Percentiles rank a stretch among this genome's conserved stretches.
phyloP scores from a whole-genome alignment of 2,113 vertebrate species.

The Glaucomys volans region DNA sequence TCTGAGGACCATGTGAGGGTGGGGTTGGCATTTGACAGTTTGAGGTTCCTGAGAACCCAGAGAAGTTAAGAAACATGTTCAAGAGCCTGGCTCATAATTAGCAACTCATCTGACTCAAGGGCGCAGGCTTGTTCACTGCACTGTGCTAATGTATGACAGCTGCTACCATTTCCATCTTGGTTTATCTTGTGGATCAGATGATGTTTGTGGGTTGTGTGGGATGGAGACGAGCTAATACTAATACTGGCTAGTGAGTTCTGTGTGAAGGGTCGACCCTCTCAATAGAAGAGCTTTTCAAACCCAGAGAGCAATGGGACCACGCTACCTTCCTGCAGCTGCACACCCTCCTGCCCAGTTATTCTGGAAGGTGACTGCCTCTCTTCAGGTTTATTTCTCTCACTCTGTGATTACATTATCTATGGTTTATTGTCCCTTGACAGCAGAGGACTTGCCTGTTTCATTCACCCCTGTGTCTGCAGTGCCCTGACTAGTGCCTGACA shows the following conservation, averaged over 20 bases:
- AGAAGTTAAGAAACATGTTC: not conserved
- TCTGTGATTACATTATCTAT: not conserved
- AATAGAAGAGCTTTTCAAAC: not conserved
- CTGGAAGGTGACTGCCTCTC: not conserved
- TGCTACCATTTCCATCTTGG: too few species aligned
- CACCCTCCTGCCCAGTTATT: not conserved
- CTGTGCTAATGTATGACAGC: not conserved
- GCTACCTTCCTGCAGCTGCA: not conserved
- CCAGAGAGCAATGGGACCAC: not conserved
- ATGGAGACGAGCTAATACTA: not conserved
- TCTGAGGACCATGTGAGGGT: not conserved
- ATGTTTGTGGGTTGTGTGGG: not conserved
- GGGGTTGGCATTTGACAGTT: not conserved
- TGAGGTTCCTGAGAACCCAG: not conserved
- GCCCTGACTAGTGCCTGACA: not conserved
- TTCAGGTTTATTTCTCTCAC: not conserved
- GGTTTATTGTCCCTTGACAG: too few species aligned
- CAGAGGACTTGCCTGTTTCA: accelerated
- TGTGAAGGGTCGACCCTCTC: not conserved
- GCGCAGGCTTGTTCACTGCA: accelerated
- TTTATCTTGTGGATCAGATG: not conserved
- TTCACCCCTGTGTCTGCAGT: not conserved
- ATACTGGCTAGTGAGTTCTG: not conserved
- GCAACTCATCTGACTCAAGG: not conserved
- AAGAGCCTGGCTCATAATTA: not conserved